Evolutionary conservation across 2,888 invertebrate genomes (phyloP).

Genomic region (Malachius bipustulatus): DNA sequence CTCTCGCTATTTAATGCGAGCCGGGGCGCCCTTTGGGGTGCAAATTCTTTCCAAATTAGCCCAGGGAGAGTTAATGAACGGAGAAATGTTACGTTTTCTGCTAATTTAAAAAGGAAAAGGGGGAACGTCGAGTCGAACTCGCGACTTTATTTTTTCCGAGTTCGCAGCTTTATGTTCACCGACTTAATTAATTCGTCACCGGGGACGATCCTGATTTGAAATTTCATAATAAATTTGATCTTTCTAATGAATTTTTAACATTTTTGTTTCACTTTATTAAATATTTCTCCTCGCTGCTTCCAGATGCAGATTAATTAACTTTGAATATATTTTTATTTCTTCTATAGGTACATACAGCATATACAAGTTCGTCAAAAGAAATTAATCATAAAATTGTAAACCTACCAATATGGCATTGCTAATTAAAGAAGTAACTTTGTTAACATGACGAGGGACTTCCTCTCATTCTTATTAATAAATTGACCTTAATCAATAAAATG

Average conservation of each 20-base stretch:
- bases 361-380: too few relatives aligned
- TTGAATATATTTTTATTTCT: too few relatives aligned
- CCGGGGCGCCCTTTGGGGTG: slow-evolving; percentile 30
- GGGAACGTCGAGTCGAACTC: slow-evolving; percentile 29
- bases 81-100: slow-evolving; percentile 40
- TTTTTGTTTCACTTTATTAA: slow-evolving; percentile 27
- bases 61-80: slow-evolving; percentile 39
- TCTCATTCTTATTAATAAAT: too few relatives aligned
- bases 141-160: slow-evolving; percentile 34
- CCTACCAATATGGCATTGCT: too few relatives aligned
- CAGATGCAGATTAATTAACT: too few relatives aligned
- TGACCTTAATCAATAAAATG: too few relatives aligned
- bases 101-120: slow-evolving; percentile 37
- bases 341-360: too few relatives aligned
- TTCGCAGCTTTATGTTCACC: slow-evolving; percentile 30
- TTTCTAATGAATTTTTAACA: slow-evolving; percentile 32
- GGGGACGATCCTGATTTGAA: slow-evolving; percentile 29
- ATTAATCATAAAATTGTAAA: too few relatives aligned
- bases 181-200: slow-evolving; percentile 39
- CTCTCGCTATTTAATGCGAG: neutral
- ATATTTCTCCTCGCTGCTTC: too few relatives aligned
- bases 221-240: slow-evolving; percentile 33
- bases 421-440: too few relatives aligned
- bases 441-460: too few relatives aligned
- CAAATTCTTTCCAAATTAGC: slow-evolving; percentile 40